These are phyloP conservation scores for Lithophane socia DNA, from an alignment of 2,888 invertebrate species.

Conservation along the genomic window DNA sequence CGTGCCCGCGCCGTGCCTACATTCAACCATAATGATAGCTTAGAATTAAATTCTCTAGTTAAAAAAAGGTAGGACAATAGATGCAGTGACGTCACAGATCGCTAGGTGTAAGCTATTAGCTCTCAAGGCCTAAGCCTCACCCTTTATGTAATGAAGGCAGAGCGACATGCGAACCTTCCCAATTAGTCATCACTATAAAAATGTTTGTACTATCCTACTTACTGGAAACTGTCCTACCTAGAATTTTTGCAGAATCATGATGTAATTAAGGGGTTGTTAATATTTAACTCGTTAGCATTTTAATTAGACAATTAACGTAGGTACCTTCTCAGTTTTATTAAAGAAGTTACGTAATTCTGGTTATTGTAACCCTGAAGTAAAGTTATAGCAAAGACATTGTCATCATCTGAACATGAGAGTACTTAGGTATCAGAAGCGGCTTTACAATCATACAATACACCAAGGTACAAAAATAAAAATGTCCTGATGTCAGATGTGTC, in stretches of 20 bases:
- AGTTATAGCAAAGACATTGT: neutral
- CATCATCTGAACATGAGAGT: neutral
- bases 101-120: conserved; percentile 57
- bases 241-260: conserved; percentile 9
- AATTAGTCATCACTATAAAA: conserved; percentile 75
- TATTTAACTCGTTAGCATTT: neutral
- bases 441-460: no score
- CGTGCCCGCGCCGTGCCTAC: conserved; percentile 11
- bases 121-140: conserved; percentile 70
- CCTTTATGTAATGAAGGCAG: conserved; percentile 70
- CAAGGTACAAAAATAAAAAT: neutral
- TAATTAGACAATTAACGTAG: neutral
- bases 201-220: conserved; percentile 47
- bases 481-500: neutral
- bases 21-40: neutral
- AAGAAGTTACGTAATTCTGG: neutral
- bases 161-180: conserved; percentile 62
- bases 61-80: conserved; percentile 30
- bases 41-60: conserved; percentile 34
- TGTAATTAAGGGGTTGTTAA: neutral
- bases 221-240: conserved; percentile 19
- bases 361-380: neutral
- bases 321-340: neutral
- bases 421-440: neutral
- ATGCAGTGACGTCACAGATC: conserved; percentile 44